Conservation (phyloP, 1,140 invertebrate genomes). For the Drosophila repleta region DNA sequence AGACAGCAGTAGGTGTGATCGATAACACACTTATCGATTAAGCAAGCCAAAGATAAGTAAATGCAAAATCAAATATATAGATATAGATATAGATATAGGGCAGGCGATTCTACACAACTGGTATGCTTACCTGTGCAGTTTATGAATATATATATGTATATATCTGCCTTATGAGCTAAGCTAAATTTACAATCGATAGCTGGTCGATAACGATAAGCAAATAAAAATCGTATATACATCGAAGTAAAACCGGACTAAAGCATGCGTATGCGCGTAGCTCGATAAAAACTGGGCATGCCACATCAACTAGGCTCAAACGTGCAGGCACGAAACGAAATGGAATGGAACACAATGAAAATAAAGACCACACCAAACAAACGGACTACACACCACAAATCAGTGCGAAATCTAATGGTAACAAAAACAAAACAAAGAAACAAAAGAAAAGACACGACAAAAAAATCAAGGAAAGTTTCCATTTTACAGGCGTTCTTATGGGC, state of each 20-base stretch:
- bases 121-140: conserved; percentile 49
- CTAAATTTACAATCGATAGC: conserved; percentile 5
- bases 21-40: conserved; percentile 12
- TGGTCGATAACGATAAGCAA: neutral
- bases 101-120: conserved; percentile 28
- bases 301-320: neutral
- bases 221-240: neutral
- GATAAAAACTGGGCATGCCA: conserved; percentile 53
- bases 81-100: conserved; percentile 3
- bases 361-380: conserved; percentile 50
- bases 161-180: conserved; percentile 35
- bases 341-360: conserved; percentile 47
- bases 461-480: conserved; percentile 20
- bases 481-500: conserved; percentile 18
- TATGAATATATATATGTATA: conserved; percentile 30
- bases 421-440: conserved; percentile 11
- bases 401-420: conserved; percentile 40
- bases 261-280: conserved; percentile 77
- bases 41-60: conserved; percentile 23
- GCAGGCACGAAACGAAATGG: conserved; percentile 30
- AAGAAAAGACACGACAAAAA: conserved; percentile 12
- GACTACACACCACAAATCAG: conserved; percentile 68
- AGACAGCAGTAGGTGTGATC: conserved; percentile 11
- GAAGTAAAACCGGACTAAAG: too few relatives aligned
- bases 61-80: conserved; percentile 1